Evolutionary conservation across 2,113 vertebrate species (phyloP).

Genomic region (Labeo catla): DNA sequence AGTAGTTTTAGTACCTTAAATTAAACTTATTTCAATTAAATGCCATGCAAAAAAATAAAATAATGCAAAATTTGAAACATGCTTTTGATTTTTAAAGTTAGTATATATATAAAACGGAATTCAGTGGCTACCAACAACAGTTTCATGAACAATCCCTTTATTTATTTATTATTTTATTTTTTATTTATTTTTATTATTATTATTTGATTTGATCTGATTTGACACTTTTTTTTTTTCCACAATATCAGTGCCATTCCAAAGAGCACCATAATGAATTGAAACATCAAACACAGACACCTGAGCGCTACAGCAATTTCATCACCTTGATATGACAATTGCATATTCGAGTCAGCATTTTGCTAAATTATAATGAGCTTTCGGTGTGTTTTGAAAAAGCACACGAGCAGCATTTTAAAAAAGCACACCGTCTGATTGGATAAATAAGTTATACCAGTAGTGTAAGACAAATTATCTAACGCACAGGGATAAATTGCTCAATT

Average conservation of each 20-base stretch:
- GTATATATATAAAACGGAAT: no score
- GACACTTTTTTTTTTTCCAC: no score
- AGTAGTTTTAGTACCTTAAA: no score
- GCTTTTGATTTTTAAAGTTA: no score
- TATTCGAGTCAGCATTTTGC: neutral
- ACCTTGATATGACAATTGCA: neutral
- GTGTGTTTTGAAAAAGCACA: neutral
- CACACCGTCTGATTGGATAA: neutral
- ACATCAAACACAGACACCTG: neutral
- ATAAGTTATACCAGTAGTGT: constrained; percentile 1
- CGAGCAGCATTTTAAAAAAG: neutral
- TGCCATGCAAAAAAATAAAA: no score
- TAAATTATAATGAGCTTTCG: neutral
- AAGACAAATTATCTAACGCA: constrained; percentile 23
- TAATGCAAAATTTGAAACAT: no score
- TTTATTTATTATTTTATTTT: no score
- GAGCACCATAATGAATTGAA: neutral
- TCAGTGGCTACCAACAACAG: no score
- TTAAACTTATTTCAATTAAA: no score
- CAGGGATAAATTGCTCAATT: constrained; percentile 33
- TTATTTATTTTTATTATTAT: no score
- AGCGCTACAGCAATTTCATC: neutral
- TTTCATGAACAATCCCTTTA: no score
- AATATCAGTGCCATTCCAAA: neutral
- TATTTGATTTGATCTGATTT: no score